Percentiles rank a stretch among this genome's conserved stretches.
These are phyloP conservation scores for Amphiura filiformis DNA, from an alignment of 35 echinoderm and acorn worm species.

Conservation along the genomic window DNA sequence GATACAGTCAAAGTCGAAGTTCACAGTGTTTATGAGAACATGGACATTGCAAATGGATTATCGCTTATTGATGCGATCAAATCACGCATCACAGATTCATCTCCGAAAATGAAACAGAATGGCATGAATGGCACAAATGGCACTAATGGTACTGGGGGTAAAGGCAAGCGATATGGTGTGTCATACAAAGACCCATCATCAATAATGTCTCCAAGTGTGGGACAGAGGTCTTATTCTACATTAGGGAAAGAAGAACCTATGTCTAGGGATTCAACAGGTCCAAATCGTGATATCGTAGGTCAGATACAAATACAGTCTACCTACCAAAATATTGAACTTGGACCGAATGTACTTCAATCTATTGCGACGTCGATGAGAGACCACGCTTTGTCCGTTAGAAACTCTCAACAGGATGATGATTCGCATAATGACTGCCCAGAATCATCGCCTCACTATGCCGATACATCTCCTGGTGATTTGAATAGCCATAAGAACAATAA, in stretches of 20 bases:
- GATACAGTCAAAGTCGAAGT: conserved; percentile 20
- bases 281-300: conserved; percentile 56
- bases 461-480: background rate
- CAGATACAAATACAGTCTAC: conserved; percentile 53
- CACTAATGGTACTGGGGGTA: no score
- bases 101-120: conserved; percentile 41
- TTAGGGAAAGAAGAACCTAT: background rate
- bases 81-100: conserved; percentile 54
- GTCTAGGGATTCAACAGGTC: conserved; percentile 4
- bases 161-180: conserved; percentile 62
- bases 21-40: conserved; percentile 80
- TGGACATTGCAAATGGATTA: conserved; percentile 46
- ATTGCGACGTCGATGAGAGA: conserved; percentile 25
- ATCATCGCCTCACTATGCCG: background rate
- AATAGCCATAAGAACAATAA: background rate
- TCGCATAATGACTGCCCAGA: background rate
- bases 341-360: background rate
- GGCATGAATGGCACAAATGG: no score
- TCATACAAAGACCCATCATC: conserved; percentile 69
- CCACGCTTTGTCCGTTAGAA: background rate
- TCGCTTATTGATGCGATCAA: conserved; percentile 64
- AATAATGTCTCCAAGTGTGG: conserved; percentile 12
- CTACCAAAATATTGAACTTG: conserved; percentile 78
- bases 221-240: conserved; percentile 21
- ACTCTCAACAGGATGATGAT: background rate